Evolutionary conservation across 2,113 vertebrate genomes (phyloP), one percentile per base, ranked within the genome.

Genomic region (Dinomys branickii): DNA sequence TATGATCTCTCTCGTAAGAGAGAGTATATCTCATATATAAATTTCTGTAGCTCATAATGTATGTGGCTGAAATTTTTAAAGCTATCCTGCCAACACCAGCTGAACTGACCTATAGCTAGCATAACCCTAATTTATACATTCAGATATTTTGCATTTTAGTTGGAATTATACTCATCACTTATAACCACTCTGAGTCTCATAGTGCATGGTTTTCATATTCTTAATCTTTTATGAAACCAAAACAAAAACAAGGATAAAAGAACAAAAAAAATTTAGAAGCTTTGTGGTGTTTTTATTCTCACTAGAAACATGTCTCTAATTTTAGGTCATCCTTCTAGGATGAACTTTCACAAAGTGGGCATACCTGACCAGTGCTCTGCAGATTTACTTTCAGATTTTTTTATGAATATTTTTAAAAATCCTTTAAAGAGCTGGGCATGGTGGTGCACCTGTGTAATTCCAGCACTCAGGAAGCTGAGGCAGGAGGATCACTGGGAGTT

Each of bases 131-230:
- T 50, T 85, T 85, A n/a, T n/a, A 73, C 67, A 88, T 75, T 85
- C 41, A 95, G 92, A 26, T 88, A 94, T 71, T 4, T 59, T 58
- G 5, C 63, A 90, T 94, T 94, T 96, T 77, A 82, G 85, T 35
- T 81, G 56, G 69, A 65, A 75, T 90, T 78, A 90, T 90, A 69
- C 59, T 82, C 44, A 95, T 33, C 65, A 38, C 33, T 90, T 75
- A 86, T 0, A 92, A 85, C 30, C 73, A n/a, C 58, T 86, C 59
- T 9, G 65, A 88, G 47, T 56, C 33, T 92, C 78, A 92, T 38
- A 97, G 47, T 50, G 30, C 63, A 52, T 3, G 22, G 11, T 85
- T 94, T 82, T 77, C 41, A 47, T 77, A 38, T 63, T 71, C 88
- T 89, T 77, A 81, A 88, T 88, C 38, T 90, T 44, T 63, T 56